Evolutionary conservation across 2,113 vertebrate species (phyloP).

Genomic region (Elgaria multicarinata): DNA sequence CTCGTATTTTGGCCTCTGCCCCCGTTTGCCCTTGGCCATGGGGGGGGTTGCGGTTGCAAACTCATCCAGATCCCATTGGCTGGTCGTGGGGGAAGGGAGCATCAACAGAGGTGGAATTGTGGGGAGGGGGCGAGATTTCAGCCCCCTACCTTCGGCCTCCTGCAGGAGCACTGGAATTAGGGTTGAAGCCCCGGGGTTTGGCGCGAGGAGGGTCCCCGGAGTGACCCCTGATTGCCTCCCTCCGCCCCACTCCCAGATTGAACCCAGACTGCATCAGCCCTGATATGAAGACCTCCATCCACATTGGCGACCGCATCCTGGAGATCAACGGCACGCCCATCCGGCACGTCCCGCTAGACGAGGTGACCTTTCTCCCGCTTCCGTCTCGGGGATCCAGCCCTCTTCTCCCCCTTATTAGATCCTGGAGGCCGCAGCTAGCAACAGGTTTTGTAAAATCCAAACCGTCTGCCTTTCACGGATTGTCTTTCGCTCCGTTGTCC

Average conservation of each 20-base stretch:
- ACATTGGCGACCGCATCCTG: constrained; percentile 93
- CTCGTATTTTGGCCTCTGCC: too few relatives aligned
- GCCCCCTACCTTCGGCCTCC: background rate
- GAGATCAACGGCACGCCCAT: constrained; percentile 98
- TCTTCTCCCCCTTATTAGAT: rapidly evolving
- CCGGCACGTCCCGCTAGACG: constrained; percentile 91
- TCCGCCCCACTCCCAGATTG: constrained; percentile 71
- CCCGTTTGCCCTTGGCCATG: too few relatives aligned
- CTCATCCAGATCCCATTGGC: too few relatives aligned
- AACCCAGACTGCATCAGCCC: constrained; percentile 93
- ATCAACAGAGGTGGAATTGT: too few relatives aligned
- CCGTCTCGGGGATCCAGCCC: rapidly evolving
- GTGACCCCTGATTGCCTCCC: background rate
- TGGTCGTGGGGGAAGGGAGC: too few relatives aligned
- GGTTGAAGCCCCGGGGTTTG: background rate
- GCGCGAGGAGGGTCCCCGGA: too few relatives aligned
- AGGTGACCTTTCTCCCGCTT: constrained; percentile 76
- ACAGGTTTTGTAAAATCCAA: too few relatives aligned
- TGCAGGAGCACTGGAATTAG: background rate
- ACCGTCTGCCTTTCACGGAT: too few relatives aligned
- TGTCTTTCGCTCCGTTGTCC: too few relatives aligned
- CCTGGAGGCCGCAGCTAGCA: too few relatives aligned
- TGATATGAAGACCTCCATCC: constrained; percentile 96
- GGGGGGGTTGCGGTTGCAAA: too few relatives aligned
- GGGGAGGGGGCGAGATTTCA: too few relatives aligned